These are phyloP conservation scores for Diarsia dahlii DNA, from an alignment of 2,888 invertebrate species.

Conservation along the genomic window DNA sequence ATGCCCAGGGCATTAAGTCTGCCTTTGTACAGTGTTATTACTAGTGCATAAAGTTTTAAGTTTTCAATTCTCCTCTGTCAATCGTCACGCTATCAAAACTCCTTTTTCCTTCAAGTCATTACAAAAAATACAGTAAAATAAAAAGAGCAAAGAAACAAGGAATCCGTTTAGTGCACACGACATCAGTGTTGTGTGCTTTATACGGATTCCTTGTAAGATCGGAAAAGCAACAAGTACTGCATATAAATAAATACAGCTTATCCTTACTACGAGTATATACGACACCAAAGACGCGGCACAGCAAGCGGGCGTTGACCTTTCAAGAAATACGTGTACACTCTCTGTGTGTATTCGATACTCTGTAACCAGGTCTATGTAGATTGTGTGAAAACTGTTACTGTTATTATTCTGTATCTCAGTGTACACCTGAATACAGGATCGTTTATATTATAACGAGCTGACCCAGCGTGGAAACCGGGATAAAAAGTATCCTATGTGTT, in stretches of 20 bases:
- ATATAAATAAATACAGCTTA: neutral
- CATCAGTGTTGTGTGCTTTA: too few species aligned
- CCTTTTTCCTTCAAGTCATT: too few species aligned
- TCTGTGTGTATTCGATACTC: constrained; percentile 9
- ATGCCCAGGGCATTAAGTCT: too few species aligned
- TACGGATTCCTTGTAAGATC: too few species aligned
- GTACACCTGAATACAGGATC: neutral
- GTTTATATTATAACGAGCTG: constrained; percentile 4
- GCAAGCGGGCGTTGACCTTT: neutral
- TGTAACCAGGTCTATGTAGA: constrained; percentile 31
- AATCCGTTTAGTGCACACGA: too few species aligned
- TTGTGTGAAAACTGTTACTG: constrained; percentile 41
- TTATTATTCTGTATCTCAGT: constrained; percentile 43
- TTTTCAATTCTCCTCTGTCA: too few species aligned
- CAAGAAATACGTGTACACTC: neutral
- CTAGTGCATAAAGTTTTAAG: too few species aligned
- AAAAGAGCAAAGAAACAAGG: too few species aligned
- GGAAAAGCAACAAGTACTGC: too few species aligned
- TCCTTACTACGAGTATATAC: neutral
- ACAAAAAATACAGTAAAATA: too few species aligned
- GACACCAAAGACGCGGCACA: neutral
- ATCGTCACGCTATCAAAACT: too few species aligned
- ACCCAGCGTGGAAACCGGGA: neutral
- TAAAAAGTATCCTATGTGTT: neutral
- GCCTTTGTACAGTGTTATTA: too few species aligned